Percentiles rank a stretch among this genome's conserved stretches.
Conservation (phyloP, 92 coral and sea anemone species). For the Nematostella vectensis region DNA sequence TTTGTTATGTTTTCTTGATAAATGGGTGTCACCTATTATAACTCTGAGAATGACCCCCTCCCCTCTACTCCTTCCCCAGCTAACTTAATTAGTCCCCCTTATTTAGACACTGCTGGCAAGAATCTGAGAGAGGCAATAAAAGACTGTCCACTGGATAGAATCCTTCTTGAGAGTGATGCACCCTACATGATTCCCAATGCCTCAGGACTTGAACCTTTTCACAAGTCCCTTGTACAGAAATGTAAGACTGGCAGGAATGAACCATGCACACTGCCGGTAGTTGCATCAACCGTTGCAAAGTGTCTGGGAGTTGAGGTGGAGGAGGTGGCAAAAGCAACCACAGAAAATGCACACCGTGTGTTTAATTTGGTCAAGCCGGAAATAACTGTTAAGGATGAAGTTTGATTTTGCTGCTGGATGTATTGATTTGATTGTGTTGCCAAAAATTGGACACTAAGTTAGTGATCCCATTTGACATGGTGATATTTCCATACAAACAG, state of each 20-base stretch:
- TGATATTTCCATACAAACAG: no score
- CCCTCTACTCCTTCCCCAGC: no score
- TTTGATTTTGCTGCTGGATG: neutral
- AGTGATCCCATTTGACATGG: no score
- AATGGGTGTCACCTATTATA: no score
- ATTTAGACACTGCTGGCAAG: slow-evolving; percentile 72
- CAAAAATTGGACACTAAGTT: no score
- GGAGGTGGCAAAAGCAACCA: slow-evolving; percentile 80
- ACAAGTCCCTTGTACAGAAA: slow-evolving; percentile 64
- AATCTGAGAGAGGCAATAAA: slow-evolving; percentile 82
- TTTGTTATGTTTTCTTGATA: no score
- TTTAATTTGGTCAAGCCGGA: slow-evolving; percentile 55
- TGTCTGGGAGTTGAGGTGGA: slow-evolving; percentile 75
- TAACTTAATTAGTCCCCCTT: no score
- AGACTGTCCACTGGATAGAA: slow-evolving; percentile 89
- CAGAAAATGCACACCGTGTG: slow-evolving; percentile 75
- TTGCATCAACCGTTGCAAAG: slow-evolving; percentile 83
- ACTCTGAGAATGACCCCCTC: no score
- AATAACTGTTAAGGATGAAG: neutral
- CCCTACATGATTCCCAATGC: slow-evolving; percentile 98
- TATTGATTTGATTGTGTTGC: no score
- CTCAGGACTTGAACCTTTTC: slow-evolving; percentile 65
- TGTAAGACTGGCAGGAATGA: slow-evolving; percentile 95
- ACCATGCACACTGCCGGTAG: slow-evolving; percentile 95
- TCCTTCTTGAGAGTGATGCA: slow-evolving; percentile 88